A percentile compares a stretch with the other conserved stretches of the same genome.
Conservation (phyloP, 2,113 vertebrate species). For the Grammomys surdaster region DNA sequence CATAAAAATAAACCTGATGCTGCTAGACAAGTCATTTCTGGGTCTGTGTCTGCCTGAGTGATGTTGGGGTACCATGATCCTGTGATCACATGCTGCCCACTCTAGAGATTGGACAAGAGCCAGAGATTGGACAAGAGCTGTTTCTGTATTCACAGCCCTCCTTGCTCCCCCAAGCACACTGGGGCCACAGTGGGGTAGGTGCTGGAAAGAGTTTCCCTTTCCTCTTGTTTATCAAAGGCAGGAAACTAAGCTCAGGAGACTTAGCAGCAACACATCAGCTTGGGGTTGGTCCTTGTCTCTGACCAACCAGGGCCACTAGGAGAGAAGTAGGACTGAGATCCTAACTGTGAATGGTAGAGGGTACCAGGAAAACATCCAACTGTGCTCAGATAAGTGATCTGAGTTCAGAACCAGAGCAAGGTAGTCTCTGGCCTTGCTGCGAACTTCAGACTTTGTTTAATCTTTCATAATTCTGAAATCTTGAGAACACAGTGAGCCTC, state of each 20-base stretch:
- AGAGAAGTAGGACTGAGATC: slow-evolving; percentile 62
- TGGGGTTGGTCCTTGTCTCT: background rate
- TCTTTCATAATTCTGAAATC: background rate
- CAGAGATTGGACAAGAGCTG: background rate
- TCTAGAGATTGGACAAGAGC: no score
- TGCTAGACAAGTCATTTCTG: background rate
- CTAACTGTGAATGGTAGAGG: background rate
- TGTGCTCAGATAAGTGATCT: background rate
- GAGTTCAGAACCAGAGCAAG: background rate
- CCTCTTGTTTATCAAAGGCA: background rate
- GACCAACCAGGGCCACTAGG: background rate
- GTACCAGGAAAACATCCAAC: background rate
- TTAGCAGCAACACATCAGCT: background rate
- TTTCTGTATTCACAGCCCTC: background rate
- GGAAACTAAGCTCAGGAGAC: background rate
- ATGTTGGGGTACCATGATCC: background rate
- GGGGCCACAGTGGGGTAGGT: no score
- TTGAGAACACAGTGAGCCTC: background rate
- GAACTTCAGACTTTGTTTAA: background rate
- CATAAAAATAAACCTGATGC: slow-evolving; percentile 69
- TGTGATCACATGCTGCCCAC: fast-evolving
- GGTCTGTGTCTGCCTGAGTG: background rate
- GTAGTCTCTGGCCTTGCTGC: background rate
- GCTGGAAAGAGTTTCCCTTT: background rate
- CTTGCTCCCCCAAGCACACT: no score